phyloP scores from a whole-genome alignment of 2,113 vertebrate species.

The Zapornia atra region DNA sequence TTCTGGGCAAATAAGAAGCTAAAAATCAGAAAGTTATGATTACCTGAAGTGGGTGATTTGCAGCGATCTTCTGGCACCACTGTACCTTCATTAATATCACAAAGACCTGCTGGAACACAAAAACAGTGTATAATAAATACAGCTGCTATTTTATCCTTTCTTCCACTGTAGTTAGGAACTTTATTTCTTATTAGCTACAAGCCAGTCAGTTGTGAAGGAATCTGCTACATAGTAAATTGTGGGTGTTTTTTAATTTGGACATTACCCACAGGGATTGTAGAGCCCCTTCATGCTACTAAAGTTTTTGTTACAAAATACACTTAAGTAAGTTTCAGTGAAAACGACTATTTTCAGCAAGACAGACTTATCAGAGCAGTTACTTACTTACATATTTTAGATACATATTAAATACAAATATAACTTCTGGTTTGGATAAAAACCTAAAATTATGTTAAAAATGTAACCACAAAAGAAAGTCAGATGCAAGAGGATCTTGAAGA shows the following conservation, averaged over 20 bases:
- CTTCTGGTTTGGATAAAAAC: neutral
- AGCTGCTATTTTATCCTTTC: neutral
- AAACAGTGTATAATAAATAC: neutral
- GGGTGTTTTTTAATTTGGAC: neutral
- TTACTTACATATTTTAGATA: neutral
- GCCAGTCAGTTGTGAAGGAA: neutral
- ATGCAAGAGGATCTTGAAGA: neutral
- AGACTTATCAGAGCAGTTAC: neutral
- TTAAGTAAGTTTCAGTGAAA: neutral
- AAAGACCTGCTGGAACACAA: conserved; percentile 85
- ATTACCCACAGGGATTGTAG: neutral
- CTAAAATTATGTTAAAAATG: neutral
- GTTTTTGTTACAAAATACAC: neutral
- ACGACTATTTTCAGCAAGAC: neutral
- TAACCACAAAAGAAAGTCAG: neutral
- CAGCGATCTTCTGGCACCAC: conserved; percentile 93
- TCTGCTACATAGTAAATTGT: neutral
- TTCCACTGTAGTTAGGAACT: neutral
- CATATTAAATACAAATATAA: neutral
- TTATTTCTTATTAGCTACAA: neutral
- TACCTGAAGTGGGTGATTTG: conserved; percentile 99
- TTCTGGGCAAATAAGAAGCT: neutral
- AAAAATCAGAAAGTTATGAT: conserved; percentile 62
- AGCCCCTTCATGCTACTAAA: neutral
- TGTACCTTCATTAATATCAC: conserved; percentile 93